Conservation (phyloP, 2,113 vertebrate genomes). For the Heterochromis multidens region DNA sequence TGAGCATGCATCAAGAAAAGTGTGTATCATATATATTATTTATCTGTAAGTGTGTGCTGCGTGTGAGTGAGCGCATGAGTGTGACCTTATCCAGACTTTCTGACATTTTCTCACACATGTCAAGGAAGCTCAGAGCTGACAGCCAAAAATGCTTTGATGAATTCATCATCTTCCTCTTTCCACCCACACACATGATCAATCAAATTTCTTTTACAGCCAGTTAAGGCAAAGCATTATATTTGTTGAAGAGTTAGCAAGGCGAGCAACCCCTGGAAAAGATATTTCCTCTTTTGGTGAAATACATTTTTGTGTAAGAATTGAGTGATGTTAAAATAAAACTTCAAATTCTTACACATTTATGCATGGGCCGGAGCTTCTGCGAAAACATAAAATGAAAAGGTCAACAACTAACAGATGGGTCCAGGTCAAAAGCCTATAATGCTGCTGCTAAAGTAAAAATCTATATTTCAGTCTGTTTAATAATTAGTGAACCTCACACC, state of each 20-base stretch:
- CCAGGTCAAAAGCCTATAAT: constrained; percentile 13
- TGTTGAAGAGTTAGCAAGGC: neutral
- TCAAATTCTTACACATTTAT: neutral
- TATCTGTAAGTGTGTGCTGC: neutral
- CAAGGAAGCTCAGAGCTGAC: constrained; percentile 34
- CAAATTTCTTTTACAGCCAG: constrained; percentile 7
- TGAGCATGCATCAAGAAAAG: too few species aligned
- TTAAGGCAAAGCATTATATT: neutral
- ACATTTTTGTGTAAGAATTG: neutral
- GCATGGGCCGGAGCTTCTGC: neutral
- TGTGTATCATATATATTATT: neutral
- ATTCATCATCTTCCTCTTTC: constrained; percentile 46
- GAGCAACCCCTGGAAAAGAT: neutral
- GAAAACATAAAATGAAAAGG: neutral
- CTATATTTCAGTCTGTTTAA: constrained; percentile 61
- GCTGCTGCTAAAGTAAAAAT: constrained; percentile 23
- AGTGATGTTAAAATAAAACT: neutral
- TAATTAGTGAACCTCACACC: constrained; percentile 60
- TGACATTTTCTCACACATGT: constrained; percentile 67
- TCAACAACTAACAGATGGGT: constrained; percentile 29
- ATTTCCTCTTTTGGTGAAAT: neutral
- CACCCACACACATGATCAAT: constrained; percentile 43
- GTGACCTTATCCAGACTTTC: constrained; percentile 37
- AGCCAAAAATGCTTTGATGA: constrained; percentile 42
- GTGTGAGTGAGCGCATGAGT: neutral